Evolutionary conservation across 2,888 invertebrate genomes (phyloP).

Genomic region (Mimas tiliae): DNA sequence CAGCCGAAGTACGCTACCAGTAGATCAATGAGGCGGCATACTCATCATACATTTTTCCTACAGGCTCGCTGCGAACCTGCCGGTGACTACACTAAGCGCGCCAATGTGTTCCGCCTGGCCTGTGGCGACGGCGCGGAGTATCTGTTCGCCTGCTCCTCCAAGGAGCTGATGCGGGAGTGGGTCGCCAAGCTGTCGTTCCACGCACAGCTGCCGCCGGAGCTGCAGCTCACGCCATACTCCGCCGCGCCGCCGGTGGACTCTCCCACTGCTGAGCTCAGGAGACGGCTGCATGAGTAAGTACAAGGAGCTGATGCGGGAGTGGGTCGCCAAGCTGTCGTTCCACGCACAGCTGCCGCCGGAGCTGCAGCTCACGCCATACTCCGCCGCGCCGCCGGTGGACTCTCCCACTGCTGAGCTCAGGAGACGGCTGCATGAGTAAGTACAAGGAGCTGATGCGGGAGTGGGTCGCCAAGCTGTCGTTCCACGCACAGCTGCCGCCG

Average conservation of each 20-base stretch:
- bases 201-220: constrained; percentile 94
- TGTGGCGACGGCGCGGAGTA: constrained; percentile 97
- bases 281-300: constrained; percentile 66
- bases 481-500: constrained; percentile 96
- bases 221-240: constrained; percentile 94
- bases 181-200: constrained; percentile 96
- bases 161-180: constrained; percentile 94
- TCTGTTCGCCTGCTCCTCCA: constrained; percentile 91
- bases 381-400: constrained; percentile 83
- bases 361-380: constrained; percentile 93
- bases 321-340: constrained; percentile 96
- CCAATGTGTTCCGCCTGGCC: constrained; percentile 94
- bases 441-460: constrained; percentile 89
- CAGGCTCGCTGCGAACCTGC: constrained; percentile 94
- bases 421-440: constrained; percentile 66
- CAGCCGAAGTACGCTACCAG: too few species aligned
- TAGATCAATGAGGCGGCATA: too few species aligned
- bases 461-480: constrained; percentile 96
- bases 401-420: constrained; percentile 67
- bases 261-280: constrained; percentile 65
- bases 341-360: constrained; percentile 96
- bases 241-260: constrained; percentile 81
- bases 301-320: constrained; percentile 91
- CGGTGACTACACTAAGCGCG: constrained; percentile 97
- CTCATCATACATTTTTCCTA: constrained; percentile 23